Evolutionary conservation across 2,797 vertebrate genomes (phyloP).

Genomic region (Vireo griseus): DNA sequence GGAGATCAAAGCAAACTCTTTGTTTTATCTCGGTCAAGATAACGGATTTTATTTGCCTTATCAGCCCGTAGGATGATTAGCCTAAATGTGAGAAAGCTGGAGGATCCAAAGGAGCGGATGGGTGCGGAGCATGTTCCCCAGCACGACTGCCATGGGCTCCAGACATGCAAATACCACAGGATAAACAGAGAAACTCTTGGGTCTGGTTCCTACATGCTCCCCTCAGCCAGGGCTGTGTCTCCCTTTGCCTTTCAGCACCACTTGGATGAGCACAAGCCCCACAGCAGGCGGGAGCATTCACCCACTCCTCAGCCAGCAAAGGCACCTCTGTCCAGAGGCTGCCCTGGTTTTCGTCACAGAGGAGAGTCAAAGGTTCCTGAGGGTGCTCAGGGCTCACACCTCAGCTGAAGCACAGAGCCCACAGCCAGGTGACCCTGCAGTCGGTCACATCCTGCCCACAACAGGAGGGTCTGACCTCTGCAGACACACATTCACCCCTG

Average conservation of each 20-base stretch:
- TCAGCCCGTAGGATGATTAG: constrained; percentile 37
- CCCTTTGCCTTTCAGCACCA: neutral
- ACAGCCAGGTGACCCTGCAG: neutral
- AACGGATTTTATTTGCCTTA: constrained; percentile 59
- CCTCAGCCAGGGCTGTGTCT: neutral
- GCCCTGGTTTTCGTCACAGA: neutral
- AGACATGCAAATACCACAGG: neutral
- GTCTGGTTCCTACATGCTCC: neutral
- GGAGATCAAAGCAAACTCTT: constrained; percentile 42
- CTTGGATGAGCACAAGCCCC: neutral
- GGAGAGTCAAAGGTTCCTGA: neutral
- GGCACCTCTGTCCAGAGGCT: neutral
- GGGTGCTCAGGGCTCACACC: neutral
- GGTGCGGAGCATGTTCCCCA: neutral
- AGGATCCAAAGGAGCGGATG: constrained; percentile 5
- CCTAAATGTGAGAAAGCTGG: constrained; percentile 42
- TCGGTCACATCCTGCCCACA: neutral
- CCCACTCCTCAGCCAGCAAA: neutral
- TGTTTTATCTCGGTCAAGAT: constrained; percentile 51
- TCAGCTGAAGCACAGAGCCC: neutral
- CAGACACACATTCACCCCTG: rapidly evolving
- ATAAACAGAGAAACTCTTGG: neutral
- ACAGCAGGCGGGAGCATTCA: rapidly evolving
- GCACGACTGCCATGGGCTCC: neutral
- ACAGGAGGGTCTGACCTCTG: neutral